Evolutionary conservation across 2,113 vertebrate genomes (phyloP).

Genomic region (Micromys minutus): DNA sequence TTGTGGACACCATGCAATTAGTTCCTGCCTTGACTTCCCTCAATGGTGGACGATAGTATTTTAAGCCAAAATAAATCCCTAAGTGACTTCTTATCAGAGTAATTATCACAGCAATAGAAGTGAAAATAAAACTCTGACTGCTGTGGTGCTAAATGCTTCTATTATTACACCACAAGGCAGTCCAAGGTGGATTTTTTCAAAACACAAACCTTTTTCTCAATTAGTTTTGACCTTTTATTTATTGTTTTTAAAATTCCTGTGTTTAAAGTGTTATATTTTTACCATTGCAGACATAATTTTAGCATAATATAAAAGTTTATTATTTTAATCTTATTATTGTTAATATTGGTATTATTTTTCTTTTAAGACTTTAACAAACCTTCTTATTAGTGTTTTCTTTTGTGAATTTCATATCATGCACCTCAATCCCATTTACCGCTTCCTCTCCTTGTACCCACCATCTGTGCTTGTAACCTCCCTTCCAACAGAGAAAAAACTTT

Average conservation of each 20-base stretch:
- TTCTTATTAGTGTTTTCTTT: too few relatives aligned
- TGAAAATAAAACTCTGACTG: neutral
- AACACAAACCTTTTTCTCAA: conserved; percentile 1
- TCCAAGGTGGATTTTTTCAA: neutral
- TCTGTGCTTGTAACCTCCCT: too few relatives aligned
- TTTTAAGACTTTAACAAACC: neutral
- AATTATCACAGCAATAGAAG: neutral
- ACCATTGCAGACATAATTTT: neutral
- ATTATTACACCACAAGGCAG: neutral
- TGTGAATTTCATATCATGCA: too few relatives aligned
- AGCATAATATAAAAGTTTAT: neutral
- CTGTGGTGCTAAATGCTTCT: neutral
- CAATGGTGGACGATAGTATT: neutral
- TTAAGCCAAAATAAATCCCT: neutral
- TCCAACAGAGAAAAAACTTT: too few relatives aligned
- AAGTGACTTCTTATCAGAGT: neutral
- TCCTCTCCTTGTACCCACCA: too few relatives aligned
- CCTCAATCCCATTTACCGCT: too few relatives aligned
- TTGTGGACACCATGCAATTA: neutral
- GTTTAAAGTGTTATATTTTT: neutral
- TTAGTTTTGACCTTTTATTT: neutral
- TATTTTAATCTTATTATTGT: too few relatives aligned
- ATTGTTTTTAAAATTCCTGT: neutral
- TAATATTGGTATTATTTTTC: too few relatives aligned
- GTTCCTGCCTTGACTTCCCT: neutral